Percentiles rank a stretch among this genome's conserved stretches.
phyloP scores from a whole-genome alignment of 1,140 invertebrate species.

The Diorhabda carinulata region DNA sequence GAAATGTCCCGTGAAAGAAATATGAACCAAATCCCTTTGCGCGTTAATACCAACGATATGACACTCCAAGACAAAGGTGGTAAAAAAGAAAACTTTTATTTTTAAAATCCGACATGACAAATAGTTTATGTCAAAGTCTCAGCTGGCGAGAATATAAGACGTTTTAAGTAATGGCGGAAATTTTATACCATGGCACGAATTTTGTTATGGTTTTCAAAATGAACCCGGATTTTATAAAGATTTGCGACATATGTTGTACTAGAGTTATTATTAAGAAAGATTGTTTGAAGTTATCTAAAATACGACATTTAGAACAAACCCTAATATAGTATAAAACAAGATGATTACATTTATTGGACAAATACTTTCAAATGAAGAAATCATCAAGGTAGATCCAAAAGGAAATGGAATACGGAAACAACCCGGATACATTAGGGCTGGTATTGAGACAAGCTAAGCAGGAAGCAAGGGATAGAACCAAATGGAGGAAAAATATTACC shows the following conservation, averaged over 20 bases:
- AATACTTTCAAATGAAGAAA: too few species aligned
- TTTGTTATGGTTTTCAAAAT: not conserved
- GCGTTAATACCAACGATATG: not conserved
- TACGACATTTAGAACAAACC: too few species aligned
- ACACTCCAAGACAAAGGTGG: not conserved
- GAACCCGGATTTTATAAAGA: not conserved
- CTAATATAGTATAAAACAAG: too few species aligned
- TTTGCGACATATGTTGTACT: not conserved
- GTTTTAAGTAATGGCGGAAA: not conserved
- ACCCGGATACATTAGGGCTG: too few species aligned
- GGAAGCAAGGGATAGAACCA: too few species aligned
- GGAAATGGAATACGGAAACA: too few species aligned
- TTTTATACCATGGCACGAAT: not conserved
- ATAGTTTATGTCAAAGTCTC: constrained; percentile 1
- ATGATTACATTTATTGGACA: too few species aligned
- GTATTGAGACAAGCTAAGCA: too few species aligned
- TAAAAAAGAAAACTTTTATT: constrained; percentile 1
- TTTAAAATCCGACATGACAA: constrained; percentile 2
- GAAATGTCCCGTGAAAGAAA: constrained; percentile 2
- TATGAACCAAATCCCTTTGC: constrained; percentile 1
- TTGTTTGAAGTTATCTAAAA: too few species aligned
- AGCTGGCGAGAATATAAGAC: constrained; percentile 1
- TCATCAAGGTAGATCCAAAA: too few species aligned
- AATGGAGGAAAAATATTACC: too few species aligned
- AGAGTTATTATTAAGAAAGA: too few species aligned